Conservation (phyloP, 2,888 invertebrate species). For the Coremacera marginata region DNA sequence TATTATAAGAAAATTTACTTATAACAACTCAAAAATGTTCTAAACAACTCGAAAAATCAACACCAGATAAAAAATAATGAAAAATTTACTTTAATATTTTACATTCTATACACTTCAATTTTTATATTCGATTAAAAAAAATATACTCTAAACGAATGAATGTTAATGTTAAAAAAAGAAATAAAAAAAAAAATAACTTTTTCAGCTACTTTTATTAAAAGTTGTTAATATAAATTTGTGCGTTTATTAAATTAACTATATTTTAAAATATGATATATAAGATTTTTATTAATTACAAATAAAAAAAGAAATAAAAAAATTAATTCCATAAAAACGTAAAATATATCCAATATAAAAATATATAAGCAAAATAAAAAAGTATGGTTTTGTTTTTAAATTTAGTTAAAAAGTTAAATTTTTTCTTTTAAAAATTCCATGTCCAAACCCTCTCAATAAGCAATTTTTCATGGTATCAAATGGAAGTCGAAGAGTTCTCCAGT, state of each 20-base stretch:
- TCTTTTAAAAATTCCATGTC: no score
- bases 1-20: constrained; percentile 19
- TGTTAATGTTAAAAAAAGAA: no score
- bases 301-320: background rate
- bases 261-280: background rate
- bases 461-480: no score
- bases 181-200: no score
- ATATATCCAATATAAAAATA: background rate
- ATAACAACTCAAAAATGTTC: constrained; percentile 32
- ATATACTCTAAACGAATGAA: no score
- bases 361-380: background rate
- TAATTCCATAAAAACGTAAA: background rate
- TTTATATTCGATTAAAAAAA: background rate
- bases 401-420: no score
- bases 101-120: background rate
- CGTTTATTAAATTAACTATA: background rate
- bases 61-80: background rate
- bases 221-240: background rate
- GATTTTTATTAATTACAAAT: background rate
- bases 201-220: background rate
- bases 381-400: no score
- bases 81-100: background rate
- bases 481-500: no score
- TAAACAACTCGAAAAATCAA: background rate
- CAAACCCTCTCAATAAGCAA: no score